Evolutionary conservation across 2,888 invertebrate species (phyloP).

Genomic region (Cheilosia vulpina): DNA sequence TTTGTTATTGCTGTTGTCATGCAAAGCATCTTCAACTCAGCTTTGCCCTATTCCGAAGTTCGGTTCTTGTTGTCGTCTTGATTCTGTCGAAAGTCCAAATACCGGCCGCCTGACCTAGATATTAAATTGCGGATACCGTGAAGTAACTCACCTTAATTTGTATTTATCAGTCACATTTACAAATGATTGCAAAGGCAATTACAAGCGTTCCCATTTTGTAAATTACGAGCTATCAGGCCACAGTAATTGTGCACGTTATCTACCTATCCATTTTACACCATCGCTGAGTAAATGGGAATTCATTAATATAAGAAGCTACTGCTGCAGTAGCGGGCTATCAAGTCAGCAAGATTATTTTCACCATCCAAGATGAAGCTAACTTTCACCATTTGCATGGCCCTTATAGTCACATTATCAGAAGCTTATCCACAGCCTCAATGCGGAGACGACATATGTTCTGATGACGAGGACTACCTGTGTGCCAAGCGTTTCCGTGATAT

Average conservation of each 20-base stretch:
- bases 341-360: not conserved
- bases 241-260: too few species aligned
- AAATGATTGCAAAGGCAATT: not conserved
- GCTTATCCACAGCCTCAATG: not conserved
- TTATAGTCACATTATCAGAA: not conserved
- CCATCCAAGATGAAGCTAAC: not conserved
- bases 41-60: too few species aligned
- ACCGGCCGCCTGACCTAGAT: too few species aligned
- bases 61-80: too few species aligned
- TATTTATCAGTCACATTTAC: conserved; percentile 1
- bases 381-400: not conserved
- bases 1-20: too few species aligned
- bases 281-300: not conserved
- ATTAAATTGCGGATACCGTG: too few species aligned
- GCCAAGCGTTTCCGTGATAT: not conserved
- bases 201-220: too few species aligned
- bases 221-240: too few species aligned
- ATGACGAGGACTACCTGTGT: not conserved
- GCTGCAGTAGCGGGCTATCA: not conserved
- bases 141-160: too few species aligned
- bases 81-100: too few species aligned
- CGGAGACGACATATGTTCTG: not conserved
- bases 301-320: not conserved
- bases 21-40: too few species aligned
- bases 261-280: not conserved